Evolutionary conservation across 92 coral and sea anemone genomes (phyloP).

Genomic region (Epizoanthus ramosus): DNA sequence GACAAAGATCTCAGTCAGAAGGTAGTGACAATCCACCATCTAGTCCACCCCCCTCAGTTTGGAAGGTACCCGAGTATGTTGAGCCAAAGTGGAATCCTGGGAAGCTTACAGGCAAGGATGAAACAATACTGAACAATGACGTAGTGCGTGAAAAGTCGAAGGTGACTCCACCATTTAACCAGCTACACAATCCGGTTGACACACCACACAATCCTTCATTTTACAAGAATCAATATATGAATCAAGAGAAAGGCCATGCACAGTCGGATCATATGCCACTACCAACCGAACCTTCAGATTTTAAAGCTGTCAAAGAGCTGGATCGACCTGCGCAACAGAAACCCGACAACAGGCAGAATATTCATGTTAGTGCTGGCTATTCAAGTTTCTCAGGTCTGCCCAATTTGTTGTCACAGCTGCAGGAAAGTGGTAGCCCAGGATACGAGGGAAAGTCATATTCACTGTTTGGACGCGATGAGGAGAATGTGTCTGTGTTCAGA

Average conservation of each 20-base stretch:
- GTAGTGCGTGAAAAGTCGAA: constrained; percentile 82
- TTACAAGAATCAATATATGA: constrained; percentile 91
- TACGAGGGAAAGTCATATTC: constrained; percentile 81
- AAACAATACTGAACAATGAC: constrained; percentile 85
- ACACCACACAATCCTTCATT: constrained; percentile 59
- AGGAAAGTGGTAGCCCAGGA: constrained; percentile 63
- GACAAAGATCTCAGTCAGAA: constrained; percentile 82
- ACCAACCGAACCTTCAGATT: constrained; percentile 54
- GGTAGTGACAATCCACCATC: constrained; percentile 82
- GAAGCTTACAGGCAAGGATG: constrained; percentile 55
- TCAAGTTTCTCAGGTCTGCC: constrained; percentile 96
- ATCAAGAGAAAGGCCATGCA: constrained; percentile 66
- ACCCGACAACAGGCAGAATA: constrained; percentile 90
- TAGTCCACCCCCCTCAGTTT: constrained; percentile 98
- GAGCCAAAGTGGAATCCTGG: constrained; percentile 98
- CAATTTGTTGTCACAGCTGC: constrained; percentile 76
- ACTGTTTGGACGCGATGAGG: constrained; percentile 92
- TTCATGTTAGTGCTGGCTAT: constrained; percentile 60
- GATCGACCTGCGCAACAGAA: constrained; percentile 67
- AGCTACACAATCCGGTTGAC: constrained; percentile 88
- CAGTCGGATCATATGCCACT: constrained; percentile 37
- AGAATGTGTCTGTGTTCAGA: constrained; percentile 88
- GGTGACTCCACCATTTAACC: constrained; percentile 91
- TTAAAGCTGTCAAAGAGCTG: constrained; percentile 74
- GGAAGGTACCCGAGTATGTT: constrained; percentile 99